Evolutionary conservation across 2,113 vertebrate genomes (phyloP).

Genomic region (Larimichthys crocea): DNA sequence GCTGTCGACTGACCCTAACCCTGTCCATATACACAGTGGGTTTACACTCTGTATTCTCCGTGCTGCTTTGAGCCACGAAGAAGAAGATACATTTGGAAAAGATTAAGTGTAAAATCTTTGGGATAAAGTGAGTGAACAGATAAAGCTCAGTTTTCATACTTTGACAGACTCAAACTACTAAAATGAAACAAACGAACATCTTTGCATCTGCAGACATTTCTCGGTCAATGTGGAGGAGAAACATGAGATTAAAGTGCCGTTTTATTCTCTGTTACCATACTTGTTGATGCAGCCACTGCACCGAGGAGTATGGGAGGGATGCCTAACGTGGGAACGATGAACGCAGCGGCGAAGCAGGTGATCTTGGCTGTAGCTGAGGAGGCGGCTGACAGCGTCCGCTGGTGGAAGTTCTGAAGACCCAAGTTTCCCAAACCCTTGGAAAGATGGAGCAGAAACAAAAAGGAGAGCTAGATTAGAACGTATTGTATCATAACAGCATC

Average conservation of each 20-base stretch:
- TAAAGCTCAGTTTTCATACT: no score
- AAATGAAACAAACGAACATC: no score
- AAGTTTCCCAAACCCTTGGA: slow-evolving; percentile 84
- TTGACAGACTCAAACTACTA: no score
- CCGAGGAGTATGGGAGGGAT: slow-evolving; percentile 85
- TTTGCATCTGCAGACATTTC: background rate
- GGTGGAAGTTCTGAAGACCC: slow-evolving; percentile 87
- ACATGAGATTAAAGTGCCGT: background rate
- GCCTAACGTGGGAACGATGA: slow-evolving; percentile 79
- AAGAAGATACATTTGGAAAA: no score
- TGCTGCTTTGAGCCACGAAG: no score
- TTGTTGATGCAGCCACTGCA: slow-evolving; percentile 85
- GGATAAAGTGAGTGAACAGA: no score
- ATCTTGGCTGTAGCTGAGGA: slow-evolving; percentile 79
- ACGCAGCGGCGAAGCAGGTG: slow-evolving; percentile 81
- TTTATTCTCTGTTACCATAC: slow-evolving; percentile 54
- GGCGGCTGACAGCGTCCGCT: slow-evolving; percentile 83
- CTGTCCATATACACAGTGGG: no score
- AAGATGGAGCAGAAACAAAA: background rate
- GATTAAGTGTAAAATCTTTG: no score
- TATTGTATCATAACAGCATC: background rate
- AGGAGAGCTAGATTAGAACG: background rate
- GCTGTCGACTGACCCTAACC: no score
- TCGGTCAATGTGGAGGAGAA: background rate
- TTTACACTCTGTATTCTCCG: no score